A percentile compares a stretch with the other conserved stretches of the same genome.
phyloP scores from a whole-genome alignment of 1,140 invertebrate genomes.

The Hypsibius dujardini region DNA sequence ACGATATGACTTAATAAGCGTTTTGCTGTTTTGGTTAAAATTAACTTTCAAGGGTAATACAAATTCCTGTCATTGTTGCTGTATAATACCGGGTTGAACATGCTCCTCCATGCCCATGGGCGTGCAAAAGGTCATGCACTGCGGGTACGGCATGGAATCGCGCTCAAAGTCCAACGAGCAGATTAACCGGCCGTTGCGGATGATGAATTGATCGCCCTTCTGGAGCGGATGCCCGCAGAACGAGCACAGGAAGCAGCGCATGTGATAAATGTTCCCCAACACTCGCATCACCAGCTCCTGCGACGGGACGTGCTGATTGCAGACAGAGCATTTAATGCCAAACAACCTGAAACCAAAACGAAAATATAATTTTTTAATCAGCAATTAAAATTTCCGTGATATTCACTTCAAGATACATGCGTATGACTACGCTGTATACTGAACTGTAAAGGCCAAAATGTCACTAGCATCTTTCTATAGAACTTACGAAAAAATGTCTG shows the following conservation, averaged over 20 bases:
- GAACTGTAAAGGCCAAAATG: no score
- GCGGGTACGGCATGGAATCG: constrained; percentile 37
- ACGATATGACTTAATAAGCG: no score
- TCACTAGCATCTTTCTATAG: no score
- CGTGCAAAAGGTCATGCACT: neutral
- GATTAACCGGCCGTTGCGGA: constrained; percentile 66
- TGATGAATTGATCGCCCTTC: constrained; percentile 84
- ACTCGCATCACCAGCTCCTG: constrained; percentile 84
- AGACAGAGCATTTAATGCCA: constrained; percentile 73
- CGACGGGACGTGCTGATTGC: constrained; percentile 64
- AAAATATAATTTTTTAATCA: no score
- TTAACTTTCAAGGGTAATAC: no score
- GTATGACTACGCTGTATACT: no score
- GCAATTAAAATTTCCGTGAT: no score
- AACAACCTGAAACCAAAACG: constrained; percentile 51
- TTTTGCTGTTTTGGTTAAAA: no score
- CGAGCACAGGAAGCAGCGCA: constrained; percentile 73
- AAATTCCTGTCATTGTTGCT: no score
- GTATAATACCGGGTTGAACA: neutral
- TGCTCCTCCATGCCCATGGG: neutral
- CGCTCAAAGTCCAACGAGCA: constrained; percentile 80
- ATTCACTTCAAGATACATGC: no score
- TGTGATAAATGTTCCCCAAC: constrained; percentile 55
- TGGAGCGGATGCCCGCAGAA: constrained; percentile 77
- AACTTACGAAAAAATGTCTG: no score